These are phyloP conservation scores for Galbula dea DNA, from an alignment of 2,113 vertebrate genomes.

Conservation along the genomic window DNA sequence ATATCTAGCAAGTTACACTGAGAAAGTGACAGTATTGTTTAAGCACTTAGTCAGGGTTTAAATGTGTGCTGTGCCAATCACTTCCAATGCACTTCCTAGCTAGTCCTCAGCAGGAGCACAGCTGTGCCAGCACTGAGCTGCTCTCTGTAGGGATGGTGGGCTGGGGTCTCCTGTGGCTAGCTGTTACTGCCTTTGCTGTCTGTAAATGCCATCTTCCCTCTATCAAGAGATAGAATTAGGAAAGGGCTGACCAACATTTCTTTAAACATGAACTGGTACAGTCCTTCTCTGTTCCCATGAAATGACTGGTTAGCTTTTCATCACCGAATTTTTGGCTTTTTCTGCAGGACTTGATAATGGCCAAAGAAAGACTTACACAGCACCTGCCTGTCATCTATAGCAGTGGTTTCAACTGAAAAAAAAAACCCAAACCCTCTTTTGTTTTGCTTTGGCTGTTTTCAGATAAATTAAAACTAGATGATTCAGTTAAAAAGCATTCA, in stretches of 20 bases:
- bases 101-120: fast-evolving
- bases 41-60: background rate
- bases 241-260: background rate
- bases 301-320: background rate
- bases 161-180: background rate
- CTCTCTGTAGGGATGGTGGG: fast-evolving
- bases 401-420: background rate
- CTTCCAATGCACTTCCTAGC: background rate
- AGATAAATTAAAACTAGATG: background rate
- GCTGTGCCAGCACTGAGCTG: background rate
- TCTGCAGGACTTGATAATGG: background rate
- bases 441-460: background rate
- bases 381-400: background rate
- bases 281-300: background rate
- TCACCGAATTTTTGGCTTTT: background rate
- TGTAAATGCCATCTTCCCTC: no score
- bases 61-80: background rate
- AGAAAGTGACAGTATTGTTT: background rate
- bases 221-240: background rate
- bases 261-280: background rate
- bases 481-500: background rate
- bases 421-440: background rate
- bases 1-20: background rate
- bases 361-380: background rate
- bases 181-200: background rate